Percentiles rank a stretch among this genome's conserved stretches.
Evolutionary conservation across 2,888 invertebrate species (phyloP).

Genomic region (Cordilura impudica): DNA sequence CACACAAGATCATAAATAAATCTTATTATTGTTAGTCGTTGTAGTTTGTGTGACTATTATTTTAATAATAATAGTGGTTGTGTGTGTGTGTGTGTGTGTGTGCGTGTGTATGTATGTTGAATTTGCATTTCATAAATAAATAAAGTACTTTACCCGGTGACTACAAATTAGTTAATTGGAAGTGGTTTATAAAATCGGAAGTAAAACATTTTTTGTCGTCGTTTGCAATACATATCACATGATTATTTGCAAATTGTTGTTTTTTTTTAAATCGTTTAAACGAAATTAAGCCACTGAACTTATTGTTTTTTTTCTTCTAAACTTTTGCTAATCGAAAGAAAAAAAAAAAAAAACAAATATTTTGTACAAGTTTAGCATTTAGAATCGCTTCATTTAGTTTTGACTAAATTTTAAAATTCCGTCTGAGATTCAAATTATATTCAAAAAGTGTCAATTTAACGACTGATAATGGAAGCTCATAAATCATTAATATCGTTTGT

Average conservation of each 20-base stretch:
- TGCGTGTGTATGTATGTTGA: neutral
- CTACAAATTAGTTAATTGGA: conserved; percentile 42
- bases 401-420: conserved; percentile 18
- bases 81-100: neutral
- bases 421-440: neutral
- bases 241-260: conserved; percentile 15
- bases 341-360: conserved; percentile 11
- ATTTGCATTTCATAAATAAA: conserved; percentile 35
- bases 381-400: neutral
- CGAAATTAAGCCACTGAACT: conserved; percentile 45
- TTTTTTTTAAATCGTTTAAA: neutral
- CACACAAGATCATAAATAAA: no score
- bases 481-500: conserved; percentile 8
- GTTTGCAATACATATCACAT: conserved; percentile 42
- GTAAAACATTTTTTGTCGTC: conserved; percentile 16
- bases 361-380: conserved; percentile 14
- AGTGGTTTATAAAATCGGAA: conserved; percentile 36
- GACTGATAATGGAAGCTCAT: conserved; percentile 2
- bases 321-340: conserved; percentile 6
- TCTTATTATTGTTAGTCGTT: no score
- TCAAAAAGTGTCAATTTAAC: conserved; percentile 22
- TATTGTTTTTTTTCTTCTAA: neutral
- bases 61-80: conserved; percentile 1
- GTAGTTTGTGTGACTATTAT: no score
- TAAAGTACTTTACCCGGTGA: conserved; percentile 22